Percentiles rank a stretch among this genome's conserved stretches.
phyloP scores from a whole-genome alignment of 2,797 vertebrate species.

The Lepus oiostolus region DNA sequence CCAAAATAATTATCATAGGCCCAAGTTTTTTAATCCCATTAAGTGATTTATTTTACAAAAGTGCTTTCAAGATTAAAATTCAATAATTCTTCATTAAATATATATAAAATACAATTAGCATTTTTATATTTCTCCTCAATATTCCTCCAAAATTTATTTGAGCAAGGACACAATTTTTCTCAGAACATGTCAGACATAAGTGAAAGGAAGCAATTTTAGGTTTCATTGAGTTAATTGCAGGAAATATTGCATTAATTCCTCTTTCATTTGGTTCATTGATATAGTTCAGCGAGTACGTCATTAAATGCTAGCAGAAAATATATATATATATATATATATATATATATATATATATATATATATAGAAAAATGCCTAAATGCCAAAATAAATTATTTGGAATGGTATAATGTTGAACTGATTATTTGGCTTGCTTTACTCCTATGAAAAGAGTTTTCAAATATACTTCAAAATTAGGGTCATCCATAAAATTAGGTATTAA shows the following conservation, averaged over 20 bases:
- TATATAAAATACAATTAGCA: not conserved
- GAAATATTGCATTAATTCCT: not conserved
- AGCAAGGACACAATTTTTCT: not conserved
- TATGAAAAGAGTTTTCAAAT: not conserved
- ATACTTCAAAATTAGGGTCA: not conserved
- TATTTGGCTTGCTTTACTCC: not conserved
- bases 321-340: not conserved
- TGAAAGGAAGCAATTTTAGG: not conserved
- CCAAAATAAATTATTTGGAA: not conserved
- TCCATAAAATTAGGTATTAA: not conserved
- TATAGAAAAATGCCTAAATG: not conserved
- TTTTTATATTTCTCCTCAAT: not conserved
- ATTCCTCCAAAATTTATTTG: not conserved
- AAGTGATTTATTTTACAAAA: not conserved
- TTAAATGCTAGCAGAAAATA: not conserved
- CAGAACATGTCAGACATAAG: not conserved
- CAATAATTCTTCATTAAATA: not conserved
- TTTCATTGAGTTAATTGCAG: not conserved
- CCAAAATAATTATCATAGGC: not conserved
- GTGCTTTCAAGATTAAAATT: not conserved
- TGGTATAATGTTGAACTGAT: slow-evolving; percentile 7
- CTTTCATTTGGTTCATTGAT: not conserved
- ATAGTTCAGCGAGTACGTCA: not conserved
- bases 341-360: not conserved
- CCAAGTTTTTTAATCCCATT: not conserved